These are phyloP conservation scores for Drosophila nr. fundita DNA, from an alignment of 2,888 invertebrate genomes.

Conservation along the genomic window DNA sequence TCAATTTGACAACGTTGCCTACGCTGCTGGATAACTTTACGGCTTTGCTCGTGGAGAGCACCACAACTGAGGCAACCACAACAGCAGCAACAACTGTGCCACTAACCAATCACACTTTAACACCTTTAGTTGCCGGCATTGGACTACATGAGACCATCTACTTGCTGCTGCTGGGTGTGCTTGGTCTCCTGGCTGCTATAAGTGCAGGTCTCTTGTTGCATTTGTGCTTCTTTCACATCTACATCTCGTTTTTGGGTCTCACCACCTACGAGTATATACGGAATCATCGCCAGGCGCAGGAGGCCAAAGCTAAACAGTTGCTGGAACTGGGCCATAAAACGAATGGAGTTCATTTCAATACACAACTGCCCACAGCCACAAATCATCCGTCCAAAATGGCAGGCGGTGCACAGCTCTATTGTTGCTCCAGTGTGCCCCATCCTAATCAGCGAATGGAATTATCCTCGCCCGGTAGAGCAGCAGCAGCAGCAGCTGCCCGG, in stretches of 20 bases:
- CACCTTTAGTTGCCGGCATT: constrained; percentile 77
- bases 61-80: neutral
- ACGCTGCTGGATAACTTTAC: constrained; percentile 67
- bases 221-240: constrained; percentile 94
- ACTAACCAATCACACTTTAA: constrained; percentile 40
- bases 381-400: constrained; percentile 78
- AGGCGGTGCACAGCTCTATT: constrained; percentile 76
- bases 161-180: constrained; percentile 87
- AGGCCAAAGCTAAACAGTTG: constrained; percentile 75
- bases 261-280: constrained; percentile 96
- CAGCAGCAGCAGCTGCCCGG: constrained; percentile 15
- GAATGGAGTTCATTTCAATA: constrained; percentile 65
- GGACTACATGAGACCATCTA: constrained; percentile 87
- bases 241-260: constrained; percentile 92
- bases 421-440: constrained; percentile 84
- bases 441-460: constrained; percentile 71
- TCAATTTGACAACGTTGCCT: constrained; percentile 57
- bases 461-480: neutral
- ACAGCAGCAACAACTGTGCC: constrained; percentile 8
- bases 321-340: constrained; percentile 58
- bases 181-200: constrained; percentile 90
- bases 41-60: constrained; percentile 53
- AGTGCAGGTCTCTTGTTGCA: constrained; percentile 92
- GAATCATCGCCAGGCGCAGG: constrained; percentile 85
- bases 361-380: constrained; percentile 49